Evolutionary conservation across 2,113 vertebrate species (phyloP), one percentile per base, ranked within the genome.

Genomic region (Sigmodon hispidus): DNA sequence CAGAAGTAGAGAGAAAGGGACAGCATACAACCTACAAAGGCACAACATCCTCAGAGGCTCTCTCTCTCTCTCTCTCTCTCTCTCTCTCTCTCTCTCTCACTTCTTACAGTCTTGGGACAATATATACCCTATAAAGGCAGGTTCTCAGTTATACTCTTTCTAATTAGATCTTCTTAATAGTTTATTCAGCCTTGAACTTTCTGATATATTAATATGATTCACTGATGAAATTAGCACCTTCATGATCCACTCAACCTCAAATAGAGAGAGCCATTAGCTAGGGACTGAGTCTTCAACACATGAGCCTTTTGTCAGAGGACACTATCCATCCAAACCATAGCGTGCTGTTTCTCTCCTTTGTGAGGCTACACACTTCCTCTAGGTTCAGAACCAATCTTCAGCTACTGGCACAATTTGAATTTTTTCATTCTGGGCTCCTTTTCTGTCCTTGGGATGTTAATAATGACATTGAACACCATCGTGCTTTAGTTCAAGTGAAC

Each of bases 401-500:
- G 0, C 22, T 87, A 7, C 61, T 75, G 72, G 26, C 8, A 70
- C 13, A 5, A 92, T 48, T 83, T 92, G 43, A 61, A 22, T 77
- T 45, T 76, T 81, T 22, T 8, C 15, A 96, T 88, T 72, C 76
- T 4, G 34, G 65, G 43, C 34, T 87, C 43, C 55, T 94, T 79
- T 21, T 3, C 17, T 55, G 50, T 63, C 91, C 76, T 94, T 89
- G 92, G 1, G 5, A 61, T 9, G 19, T 57, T 92, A 95, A 92
- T 87, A 96, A 96, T 0, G 11, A 77, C 81, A 91, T 86, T 43
- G 87, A 95, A 87, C 43, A 94, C 70, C 59, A 52, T 84, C 40
- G 67, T 48, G 5, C 21, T 80, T 89, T 79, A 57, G 26, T 96
- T 95, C 67, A 94, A 95, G 61, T 1, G 17, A 98, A 97, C 80